Evolutionary conservation across 2,797 vertebrate species (phyloP), one percentile per base, ranked within the genome.

Genomic region (Sebastes taczanowskii): DNA sequence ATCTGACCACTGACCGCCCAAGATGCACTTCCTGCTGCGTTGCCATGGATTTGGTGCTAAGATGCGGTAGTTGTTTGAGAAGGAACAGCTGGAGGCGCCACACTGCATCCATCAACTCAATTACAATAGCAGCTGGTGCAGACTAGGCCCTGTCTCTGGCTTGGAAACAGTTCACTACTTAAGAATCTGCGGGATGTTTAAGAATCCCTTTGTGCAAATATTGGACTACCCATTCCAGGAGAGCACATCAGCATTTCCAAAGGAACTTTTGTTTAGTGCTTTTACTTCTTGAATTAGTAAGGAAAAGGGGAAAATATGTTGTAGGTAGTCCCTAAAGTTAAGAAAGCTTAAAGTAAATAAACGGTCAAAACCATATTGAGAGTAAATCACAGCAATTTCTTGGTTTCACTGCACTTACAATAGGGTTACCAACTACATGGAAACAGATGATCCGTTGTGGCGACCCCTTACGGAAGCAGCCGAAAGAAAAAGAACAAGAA

Each of bases 81-180:
- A 89, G 91, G 83, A 91, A 91, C 94, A 95, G 92, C 94, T 94
- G 91, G 86, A 88, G 84, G 87, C 64, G 78, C 88, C 92, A 89
- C 84, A 88, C 72, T 71, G 86, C 89, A 94, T 95, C 90, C 88
- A 93, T 95, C 94, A 92, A 83, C 86, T 87, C 72, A 20, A 78
- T 82, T 85, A 90, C 91, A 93, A 91, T 89, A 89, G 92, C 88
- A 89, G 86, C 84, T 85, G 80, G 61, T 84, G 77, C 81, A 65
- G 80, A 84, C 81, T 71, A 71, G 76, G 69, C 66, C 67, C 65
- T 1, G 72, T 84, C 76, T 86, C 71, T 62, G 80, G 83, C 83
- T 74, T 79, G 90, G 86, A 93, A 85, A 90, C 82, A 58, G 70
- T 77, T 29, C 30, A 71, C 85, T 62, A n/a, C 79, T 87, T 59